Evolutionary conservation across 2,888 invertebrate genomes (phyloP), one percentile per base, ranked within the genome.

Genomic region (Eueremaeus valkanovi): DNA sequence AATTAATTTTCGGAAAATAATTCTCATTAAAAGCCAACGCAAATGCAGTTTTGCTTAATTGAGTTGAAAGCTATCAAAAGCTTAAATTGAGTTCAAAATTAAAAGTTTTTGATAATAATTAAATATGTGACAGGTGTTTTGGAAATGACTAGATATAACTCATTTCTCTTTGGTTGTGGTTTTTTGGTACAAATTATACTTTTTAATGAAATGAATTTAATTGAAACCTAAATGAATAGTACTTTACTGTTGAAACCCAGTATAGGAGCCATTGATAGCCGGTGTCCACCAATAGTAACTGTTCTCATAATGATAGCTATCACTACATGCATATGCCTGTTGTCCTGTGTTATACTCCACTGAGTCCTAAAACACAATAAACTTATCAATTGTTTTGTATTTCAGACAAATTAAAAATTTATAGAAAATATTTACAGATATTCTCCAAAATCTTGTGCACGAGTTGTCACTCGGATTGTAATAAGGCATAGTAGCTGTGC

Each of bases 211-310:
- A n/a, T n/a, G n/a, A n/a, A n/a, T 36, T 36, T 36, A 36, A 36
- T 8, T 51, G 18, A 51, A 51, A 18, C 3, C 8, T 36, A 33
- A 13, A 18, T 13, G 6, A n/a, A 36, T 21, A 18, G n/a, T 33
- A 31, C 3, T 36, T 66, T 31, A 36, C 21, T 66, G 66, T 36
- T 66, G 66, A 18, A n/a, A 66, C 8, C n/a, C 8, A n/a, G 29
- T 9, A 29, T 66, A 66, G 3, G 66, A n/a, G 3, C 66, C 21
- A n/a, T 66, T 66, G 8, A 66, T 13, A 36, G 8, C 36, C 13
- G 66, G 66, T 36, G 66, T 66, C 66, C 66, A 66, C 66, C 66
- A 66, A n/a, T 66, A 66, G 27, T 36, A 66, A 6, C 33, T 66
- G 31, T 66, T 66, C 9, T 66, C 66, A n/a, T 66, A 66, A 11